Evolutionary conservation across 1,140 invertebrate species (phyloP), one percentile per base, ranked within the genome.

Genomic region (Thaumetopoea pityocampa): DNA sequence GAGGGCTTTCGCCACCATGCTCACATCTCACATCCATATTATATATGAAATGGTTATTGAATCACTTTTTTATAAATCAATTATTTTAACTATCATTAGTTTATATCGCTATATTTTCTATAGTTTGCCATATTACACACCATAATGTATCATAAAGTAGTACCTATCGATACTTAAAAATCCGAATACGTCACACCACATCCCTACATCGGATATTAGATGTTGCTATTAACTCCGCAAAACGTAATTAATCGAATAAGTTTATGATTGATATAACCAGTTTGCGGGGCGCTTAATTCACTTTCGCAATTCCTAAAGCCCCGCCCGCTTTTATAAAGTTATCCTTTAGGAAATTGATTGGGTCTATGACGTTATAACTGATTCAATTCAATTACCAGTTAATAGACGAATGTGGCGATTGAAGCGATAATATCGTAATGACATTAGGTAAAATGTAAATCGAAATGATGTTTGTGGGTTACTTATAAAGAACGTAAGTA

Each of bases 221-320:
- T 81, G 80, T 81, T 77, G 77, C 79, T 84, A 84, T 84, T 84
- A 84, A 84, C 77, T 81, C 77, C 80, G 77, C 80, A 84, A 84
- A 84, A 84, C 76, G 80, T 84, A 84, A 84, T 84, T 84, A 84
- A 84, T 84, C 74, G 80, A 84, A 84, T 84, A 84, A 84, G 73
- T 84, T 84, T 84, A 84, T 84, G 80, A 84, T 84, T 84, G 80
- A 84, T 84, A 84, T 84, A 84, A 84, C 80, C 80, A 84, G 79
- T 84, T 84, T 84, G 73, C 54, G 76, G 73, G 73, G 74, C 62
- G 72, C 71, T 76, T 80, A 83, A 83, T 83, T 83, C 76, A 83
- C 70, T 83, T 83, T 78, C 77, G 71, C 74, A 78, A 81, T 83
- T 81, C 65, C 70, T 68, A 61, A 65, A 57, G 55, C 47, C 56